These are phyloP conservation scores for Emydoidea blandingii DNA, from an alignment of 2,797 vertebrate species.

Conservation along the genomic window DNA sequence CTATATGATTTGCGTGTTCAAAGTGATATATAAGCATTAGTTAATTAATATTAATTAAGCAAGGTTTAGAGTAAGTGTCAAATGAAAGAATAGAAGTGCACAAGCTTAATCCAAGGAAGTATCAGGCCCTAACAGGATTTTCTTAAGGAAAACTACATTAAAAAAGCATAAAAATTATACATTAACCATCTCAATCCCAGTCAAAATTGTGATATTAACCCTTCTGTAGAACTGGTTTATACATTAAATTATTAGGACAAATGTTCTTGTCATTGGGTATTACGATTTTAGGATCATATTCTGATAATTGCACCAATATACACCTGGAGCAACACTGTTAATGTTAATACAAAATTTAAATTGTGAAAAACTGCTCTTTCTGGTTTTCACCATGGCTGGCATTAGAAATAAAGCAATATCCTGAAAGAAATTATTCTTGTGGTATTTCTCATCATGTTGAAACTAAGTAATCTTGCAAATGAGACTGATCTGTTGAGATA, in stretches of 20 bases:
- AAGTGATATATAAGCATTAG: slow-evolving; percentile 16
- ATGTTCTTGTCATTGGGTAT: no score
- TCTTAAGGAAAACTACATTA: background rate
- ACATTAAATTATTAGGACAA: no score
- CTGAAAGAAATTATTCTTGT: background rate
- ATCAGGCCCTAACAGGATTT: background rate
- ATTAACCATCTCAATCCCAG: no score
- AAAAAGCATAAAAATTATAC: no score
- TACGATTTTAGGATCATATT: no score
- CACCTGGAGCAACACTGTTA: no score
- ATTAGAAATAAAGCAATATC: background rate
- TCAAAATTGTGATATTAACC: no score
- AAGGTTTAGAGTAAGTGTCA: background rate
- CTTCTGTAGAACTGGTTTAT: no score
- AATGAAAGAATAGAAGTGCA: background rate
- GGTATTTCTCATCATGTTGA: background rate
- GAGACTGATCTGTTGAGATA: background rate
- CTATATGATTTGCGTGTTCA: background rate
- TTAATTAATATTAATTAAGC: background rate
- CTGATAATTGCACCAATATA: no score
- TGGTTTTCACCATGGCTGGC: background rate
- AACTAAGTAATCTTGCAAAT: background rate
- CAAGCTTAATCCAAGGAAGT: background rate
- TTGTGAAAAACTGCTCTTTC: no score
- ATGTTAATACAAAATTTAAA: no score